Evolutionary conservation across 2,113 vertebrate genomes (phyloP).

Genomic region (Marmota flaviventris): DNA sequence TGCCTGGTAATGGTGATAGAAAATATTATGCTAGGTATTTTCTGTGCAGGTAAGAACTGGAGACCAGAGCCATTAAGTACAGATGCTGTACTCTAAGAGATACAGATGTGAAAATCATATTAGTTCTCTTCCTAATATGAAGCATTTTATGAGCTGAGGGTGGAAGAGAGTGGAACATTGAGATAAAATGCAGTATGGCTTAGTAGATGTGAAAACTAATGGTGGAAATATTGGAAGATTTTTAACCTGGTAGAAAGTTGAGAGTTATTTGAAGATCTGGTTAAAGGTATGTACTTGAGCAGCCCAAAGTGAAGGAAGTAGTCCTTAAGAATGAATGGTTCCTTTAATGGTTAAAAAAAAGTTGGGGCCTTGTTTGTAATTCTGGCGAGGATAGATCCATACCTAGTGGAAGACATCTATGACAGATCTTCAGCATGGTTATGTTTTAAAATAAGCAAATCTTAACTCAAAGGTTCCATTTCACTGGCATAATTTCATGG

Average conservation of each 20-base stretch:
- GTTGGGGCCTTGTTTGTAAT: neutral
- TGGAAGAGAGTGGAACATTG: neutral
- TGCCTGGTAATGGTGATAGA: neutral
- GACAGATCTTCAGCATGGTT: neutral
- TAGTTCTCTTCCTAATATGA: constrained; percentile 4
- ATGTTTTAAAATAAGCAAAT: neutral
- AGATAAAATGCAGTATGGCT: constrained; percentile 36
- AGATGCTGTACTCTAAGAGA: neutral
- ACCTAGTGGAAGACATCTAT: neutral
- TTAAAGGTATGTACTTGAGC: neutral
- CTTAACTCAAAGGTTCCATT: constrained; percentile 20
- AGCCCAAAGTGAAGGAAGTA: neutral
- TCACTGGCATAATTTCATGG: neutral
- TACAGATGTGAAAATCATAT: neutral
- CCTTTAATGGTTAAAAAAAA: neutral
- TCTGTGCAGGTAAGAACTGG: neutral
- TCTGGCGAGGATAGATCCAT: neutral
- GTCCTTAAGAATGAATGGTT: neutral
- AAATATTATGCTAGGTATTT: neutral
- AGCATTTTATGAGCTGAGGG: neutral
- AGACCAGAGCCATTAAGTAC: neutral
- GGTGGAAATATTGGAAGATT: neutral
- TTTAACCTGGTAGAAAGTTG: constrained; percentile 26
- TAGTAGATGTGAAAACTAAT: neutral
- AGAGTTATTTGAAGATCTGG: neutral